Conservation (phyloP, 1,140 invertebrate genomes). For the Paraescarpia echinospica region DNA sequence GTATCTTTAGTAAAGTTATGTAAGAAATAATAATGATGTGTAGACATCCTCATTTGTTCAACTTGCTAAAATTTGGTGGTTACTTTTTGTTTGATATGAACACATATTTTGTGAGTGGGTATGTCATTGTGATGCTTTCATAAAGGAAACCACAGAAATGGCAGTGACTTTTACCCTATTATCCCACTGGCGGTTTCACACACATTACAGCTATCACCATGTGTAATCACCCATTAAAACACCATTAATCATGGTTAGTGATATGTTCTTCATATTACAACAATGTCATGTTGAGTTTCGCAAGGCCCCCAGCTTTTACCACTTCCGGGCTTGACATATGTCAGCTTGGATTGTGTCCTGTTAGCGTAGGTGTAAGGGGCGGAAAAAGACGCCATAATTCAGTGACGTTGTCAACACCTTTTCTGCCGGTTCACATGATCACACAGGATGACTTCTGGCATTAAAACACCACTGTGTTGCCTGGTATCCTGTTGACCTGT, state of each 20-base stretch:
- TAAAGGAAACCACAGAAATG: neutral
- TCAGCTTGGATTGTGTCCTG: neutral
- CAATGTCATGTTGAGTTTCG: neutral
- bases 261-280: neutral
- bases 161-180: neutral
- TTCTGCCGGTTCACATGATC: neutral
- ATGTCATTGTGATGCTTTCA: neutral
- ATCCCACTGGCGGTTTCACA: neutral
- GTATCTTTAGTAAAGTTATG: neutral
- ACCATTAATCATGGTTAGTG: neutral
- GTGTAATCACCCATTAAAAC: neutral
- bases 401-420: neutral
- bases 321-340: neutral
- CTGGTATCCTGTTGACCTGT: neutral
- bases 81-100: neutral
- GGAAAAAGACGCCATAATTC: neutral
- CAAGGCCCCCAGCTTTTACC: neutral
- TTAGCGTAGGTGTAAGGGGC: neutral
- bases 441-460: neutral
- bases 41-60: neutral
- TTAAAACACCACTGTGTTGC: neutral
- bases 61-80: neutral
- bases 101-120: neutral
- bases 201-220: neutral
- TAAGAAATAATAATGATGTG: neutral